A percentile compares a stretch with the other conserved stretches of the same genome.
phyloP scores from a whole-genome alignment of 2,888 invertebrate species.

The Clunio marinus region DNA sequence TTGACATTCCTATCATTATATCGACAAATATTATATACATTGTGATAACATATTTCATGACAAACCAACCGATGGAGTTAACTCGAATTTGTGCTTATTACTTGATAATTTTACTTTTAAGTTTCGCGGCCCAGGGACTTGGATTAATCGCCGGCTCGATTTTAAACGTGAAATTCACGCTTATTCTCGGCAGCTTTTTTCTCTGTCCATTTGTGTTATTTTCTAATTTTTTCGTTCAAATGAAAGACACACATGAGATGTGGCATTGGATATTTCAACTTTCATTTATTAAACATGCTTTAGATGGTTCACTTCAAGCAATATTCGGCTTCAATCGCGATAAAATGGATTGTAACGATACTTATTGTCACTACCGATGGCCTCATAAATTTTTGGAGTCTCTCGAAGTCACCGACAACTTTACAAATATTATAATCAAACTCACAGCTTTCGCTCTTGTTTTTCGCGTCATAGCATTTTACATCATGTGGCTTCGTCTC shows the following conservation, averaged over 20 bases:
- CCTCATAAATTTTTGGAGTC: conserved; percentile 64
- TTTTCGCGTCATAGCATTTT: conserved; percentile 59
- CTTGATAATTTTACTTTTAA: conserved; percentile 68
- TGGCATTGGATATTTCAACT: conserved; percentile 78
- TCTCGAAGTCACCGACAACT: conserved; percentile 62
- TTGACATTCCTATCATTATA: conserved; percentile 78
- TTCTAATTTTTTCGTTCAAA: conserved; percentile 86
- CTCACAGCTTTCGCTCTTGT: conserved; percentile 58
- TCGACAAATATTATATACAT: conserved; percentile 71
- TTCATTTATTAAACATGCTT: conserved; percentile 63
- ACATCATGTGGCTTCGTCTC: conserved; percentile 53
- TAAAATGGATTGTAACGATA: conserved; percentile 60
- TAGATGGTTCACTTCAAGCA: conserved; percentile 70
- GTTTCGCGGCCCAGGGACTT: conserved; percentile 79
- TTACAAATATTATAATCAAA: conserved; percentile 61
- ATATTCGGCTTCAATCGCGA: conserved; percentile 71
- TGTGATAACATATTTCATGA: conserved; percentile 77
- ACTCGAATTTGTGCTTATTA: conserved; percentile 68
- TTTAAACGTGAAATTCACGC: conserved; percentile 69
- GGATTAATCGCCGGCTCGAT: conserved; percentile 82
- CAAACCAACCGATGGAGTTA: conserved; percentile 76
- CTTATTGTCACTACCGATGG: conserved; percentile 63
- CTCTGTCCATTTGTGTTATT: conserved; percentile 84
- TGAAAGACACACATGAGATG: conserved; percentile 71
- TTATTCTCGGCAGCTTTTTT: conserved; percentile 79